Evolutionary conservation across 2,113 vertebrate genomes (phyloP).

Genomic region (Leucosticte australis): DNA sequence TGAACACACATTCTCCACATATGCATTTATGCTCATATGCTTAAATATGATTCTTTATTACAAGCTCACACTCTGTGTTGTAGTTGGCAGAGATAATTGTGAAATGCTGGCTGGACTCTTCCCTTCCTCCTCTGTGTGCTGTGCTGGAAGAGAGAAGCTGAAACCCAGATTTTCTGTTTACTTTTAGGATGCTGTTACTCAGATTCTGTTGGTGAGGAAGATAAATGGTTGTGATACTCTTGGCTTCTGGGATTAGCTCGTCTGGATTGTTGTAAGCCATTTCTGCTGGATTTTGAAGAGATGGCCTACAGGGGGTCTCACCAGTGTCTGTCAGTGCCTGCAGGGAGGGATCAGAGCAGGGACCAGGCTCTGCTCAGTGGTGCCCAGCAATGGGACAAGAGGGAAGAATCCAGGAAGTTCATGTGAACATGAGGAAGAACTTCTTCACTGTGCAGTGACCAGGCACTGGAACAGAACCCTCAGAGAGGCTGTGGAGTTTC

Average conservation of each 20-base stretch:
- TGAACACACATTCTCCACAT: neutral
- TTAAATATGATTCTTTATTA: neutral
- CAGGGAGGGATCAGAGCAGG: neutral
- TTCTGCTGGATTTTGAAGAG: neutral
- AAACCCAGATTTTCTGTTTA: neutral
- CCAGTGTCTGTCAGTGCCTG: neutral
- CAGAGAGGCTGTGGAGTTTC: neutral
- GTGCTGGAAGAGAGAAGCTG: neutral
- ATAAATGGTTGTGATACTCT: neutral
- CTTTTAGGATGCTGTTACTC: neutral
- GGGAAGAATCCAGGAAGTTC: neutral
- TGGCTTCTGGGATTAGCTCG: neutral
- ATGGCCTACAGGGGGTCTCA: rapidly evolving
- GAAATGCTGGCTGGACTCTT: neutral
- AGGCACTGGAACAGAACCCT: rapidly evolving
- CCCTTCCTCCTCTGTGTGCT: neutral
- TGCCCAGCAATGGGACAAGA: neutral
- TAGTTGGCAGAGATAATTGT: neutral
- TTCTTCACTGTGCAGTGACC: neutral
- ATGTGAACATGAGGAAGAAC: neutral
- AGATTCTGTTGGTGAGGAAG: neutral
- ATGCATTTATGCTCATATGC: neutral
- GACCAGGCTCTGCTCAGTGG: neutral
- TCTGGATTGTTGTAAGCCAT: neutral
- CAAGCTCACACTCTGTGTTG: neutral